phyloP scores from a whole-genome alignment of 1,140 invertebrate genomes.

The Brachionus asplanchnoidis region DNA sequence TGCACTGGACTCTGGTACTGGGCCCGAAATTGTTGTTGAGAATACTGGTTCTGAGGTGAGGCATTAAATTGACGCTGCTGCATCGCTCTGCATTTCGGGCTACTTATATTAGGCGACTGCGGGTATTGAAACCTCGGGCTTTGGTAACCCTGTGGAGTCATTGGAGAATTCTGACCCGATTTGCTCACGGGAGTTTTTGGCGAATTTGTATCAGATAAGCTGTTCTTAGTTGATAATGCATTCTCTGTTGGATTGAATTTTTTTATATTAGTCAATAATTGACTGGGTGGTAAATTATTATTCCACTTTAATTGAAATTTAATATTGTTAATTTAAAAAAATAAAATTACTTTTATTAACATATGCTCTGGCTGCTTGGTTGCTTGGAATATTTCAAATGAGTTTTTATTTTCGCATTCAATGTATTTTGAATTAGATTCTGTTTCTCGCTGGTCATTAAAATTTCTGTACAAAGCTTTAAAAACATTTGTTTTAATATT shows the following conservation, averaged over 20 bases:
- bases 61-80: not conserved
- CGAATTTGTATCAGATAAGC: not conserved
- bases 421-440: not conserved
- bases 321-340: not conserved
- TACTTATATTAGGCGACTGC: not conserved
- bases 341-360: not conserved
- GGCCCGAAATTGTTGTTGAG: not conserved
- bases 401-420: not conserved
- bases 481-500: not conserved
- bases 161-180: not conserved
- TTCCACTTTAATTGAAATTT: not conserved
- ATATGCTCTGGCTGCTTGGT: not conserved
- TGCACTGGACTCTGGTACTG: not conserved
- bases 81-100: not conserved
- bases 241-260: not conserved
- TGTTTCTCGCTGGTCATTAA: not conserved
- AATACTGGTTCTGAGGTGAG: not conserved
- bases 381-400: not conserved
- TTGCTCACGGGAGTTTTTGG: not conserved
- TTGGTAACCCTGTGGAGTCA: not conserved
- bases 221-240: not conserved
- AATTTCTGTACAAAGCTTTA: conserved; percentile 5
- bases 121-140: not conserved
- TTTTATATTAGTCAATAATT: not conserved
- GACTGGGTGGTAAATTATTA: not conserved